Base-by-base conservation (phyloP, 1,140 invertebrate genomes). In the Heliconius nattereri region DNA sequence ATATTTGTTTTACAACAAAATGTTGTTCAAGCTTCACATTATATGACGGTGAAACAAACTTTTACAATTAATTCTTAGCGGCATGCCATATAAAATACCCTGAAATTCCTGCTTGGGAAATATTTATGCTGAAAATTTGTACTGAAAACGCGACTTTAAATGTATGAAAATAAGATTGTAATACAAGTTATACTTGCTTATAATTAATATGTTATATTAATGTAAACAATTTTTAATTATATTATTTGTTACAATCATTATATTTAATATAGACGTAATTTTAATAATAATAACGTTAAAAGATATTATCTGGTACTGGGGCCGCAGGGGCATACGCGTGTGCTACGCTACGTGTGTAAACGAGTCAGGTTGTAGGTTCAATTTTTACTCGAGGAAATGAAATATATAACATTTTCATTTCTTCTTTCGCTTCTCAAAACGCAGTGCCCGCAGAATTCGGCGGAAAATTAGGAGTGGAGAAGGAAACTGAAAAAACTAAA, bases 51-150 rank as follows among this genome's bases (percentile, higher is more conserved):
- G 54, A 40, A 66, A 49, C 73, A 75, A 79, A 75, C 57, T 75
- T 79, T 79, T 29, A 74, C 78, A 79, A 79, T 79, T 79, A 79
- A 75, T 75, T 74, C 78, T 71, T 79, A 71, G 78, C 57, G 57
- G 57, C 54, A 71, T 75, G 32, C 71, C n/a, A 70, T 70, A 75
- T 45, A 71, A 71, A 79, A 79, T 75, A 70, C 23, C 78, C 73
- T 75, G 74, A 79, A 79, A 79, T 75, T 72, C 60, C 26, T 66
- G 26, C 32, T 60, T 40, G 7, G 52, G 35, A 75, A 60, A 66
- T 60, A 23, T 60, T 76, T 32, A 57, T 26, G 49, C 23, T 54
- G 20, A 40, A 66, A 66, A 66, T 29, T 7, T 1, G 26, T 20
- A 45, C 26, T 66, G 54, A n/a, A 76, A 40, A 37, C 35, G 70